phyloP scores from a whole-genome alignment of 1,140 invertebrate genomes.

The Drosophila pallidifrons region DNA sequence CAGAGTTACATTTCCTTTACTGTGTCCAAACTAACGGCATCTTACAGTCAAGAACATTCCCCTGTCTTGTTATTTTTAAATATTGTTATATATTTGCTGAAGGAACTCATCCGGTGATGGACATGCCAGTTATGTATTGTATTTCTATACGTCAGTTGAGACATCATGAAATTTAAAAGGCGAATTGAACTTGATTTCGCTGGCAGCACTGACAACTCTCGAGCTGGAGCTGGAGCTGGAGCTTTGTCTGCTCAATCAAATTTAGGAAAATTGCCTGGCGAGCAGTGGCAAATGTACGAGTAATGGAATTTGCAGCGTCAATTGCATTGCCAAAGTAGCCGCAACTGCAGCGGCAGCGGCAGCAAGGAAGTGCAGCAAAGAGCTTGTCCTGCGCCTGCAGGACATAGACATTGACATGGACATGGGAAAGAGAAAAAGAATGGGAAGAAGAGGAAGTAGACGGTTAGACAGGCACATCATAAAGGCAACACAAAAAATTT shows the following conservation, averaged over 20 bases:
- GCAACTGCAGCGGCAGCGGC: constrained; percentile 20
- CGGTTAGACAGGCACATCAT: constrained; percentile 40
- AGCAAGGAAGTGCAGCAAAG: constrained; percentile 44
- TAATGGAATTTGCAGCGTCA: constrained; percentile 62
- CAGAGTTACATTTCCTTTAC: no score
- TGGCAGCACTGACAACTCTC: neutral
- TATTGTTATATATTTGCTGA: neutral
- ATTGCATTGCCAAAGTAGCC: constrained; percentile 64
- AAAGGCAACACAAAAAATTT: constrained; percentile 55
- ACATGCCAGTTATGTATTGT: constrained; percentile 11
- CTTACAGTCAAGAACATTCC: no score
- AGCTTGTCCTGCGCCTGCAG: constrained; percentile 53
- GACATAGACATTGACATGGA: constrained; percentile 28
- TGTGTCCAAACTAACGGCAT: neutral
- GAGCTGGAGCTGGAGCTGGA: neutral
- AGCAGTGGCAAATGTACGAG: constrained; percentile 41
- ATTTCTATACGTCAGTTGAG: neutral
- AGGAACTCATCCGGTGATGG: neutral
- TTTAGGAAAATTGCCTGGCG: constrained; percentile 54
- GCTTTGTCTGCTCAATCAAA: constrained; percentile 49
- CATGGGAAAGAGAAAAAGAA: neutral
- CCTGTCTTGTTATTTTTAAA: constrained; percentile 1
- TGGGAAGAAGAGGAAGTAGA: neutral
- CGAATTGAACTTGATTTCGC: neutral
- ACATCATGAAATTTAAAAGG: constrained; percentile 17